Conservation (phyloP, 1,140 invertebrate genomes). For the Ips typographus region DNA sequence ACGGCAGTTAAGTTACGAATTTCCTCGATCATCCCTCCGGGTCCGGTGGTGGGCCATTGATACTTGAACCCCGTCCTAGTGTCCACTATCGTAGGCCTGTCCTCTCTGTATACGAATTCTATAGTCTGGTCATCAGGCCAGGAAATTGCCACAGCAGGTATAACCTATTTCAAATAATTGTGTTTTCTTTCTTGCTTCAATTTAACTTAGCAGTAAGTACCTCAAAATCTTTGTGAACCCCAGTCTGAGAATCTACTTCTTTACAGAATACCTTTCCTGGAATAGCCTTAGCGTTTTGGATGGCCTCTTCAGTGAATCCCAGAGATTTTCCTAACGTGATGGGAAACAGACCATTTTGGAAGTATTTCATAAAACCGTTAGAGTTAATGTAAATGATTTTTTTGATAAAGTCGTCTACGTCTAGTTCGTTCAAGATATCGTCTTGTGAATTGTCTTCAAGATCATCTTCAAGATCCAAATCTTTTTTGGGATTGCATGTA, state of each 20-base stretch:
- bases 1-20: slow-evolving; percentile 68
- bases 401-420: slow-evolving; percentile 35
- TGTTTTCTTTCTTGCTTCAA: not conserved
- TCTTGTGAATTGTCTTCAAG: not conserved
- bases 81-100: slow-evolving; percentile 42
- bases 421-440: slow-evolving; percentile 13
- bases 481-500: not conserved
- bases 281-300: slow-evolving; percentile 37
- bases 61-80: slow-evolving; percentile 48
- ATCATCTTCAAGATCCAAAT: slow-evolving; percentile 8
- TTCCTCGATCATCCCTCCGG: slow-evolving; percentile 62
- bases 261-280: slow-evolving; percentile 45
- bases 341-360: slow-evolving; percentile 42
- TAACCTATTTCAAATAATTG: slow-evolving; percentile 35
- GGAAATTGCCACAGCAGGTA: slow-evolving; percentile 43
- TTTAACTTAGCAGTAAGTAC: slow-evolving; percentile 7
- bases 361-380: slow-evolving; percentile 43
- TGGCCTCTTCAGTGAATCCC: slow-evolving; percentile 35
- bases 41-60: slow-evolving; percentile 66
- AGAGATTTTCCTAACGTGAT: slow-evolving; percentile 39
- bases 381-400: slow-evolving; percentile 41
- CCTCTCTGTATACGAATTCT: slow-evolving; percentile 41
- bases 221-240: slow-evolving; percentile 31
- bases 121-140: slow-evolving; percentile 42
- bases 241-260: slow-evolving; percentile 36